Base-by-base conservation (phyloP, 2,888 invertebrate species). In the Erebia palarica region DNA sequence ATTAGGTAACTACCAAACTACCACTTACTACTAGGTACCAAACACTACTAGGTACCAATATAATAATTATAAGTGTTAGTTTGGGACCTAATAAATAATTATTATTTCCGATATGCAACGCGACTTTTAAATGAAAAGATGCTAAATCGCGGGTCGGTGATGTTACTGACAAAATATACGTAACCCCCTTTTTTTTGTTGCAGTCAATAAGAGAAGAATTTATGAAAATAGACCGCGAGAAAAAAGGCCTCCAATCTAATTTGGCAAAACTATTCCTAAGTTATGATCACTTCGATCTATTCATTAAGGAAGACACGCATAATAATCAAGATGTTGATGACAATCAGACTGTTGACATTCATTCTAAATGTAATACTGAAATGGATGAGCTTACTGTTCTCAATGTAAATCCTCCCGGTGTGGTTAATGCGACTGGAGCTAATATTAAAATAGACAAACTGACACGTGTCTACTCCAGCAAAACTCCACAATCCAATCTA, bases 241-340 rank as follows among this genome's bases (percentile, higher is more conserved):
- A 57, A n/a, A 10, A 4, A 10, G 55, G 55, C 3, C 18, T 66
- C 1, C 8, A 13, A 8, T 66, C 66, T 14, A 58, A 57, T 57
- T 44, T 66, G 9, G 57, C 10, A 4, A 44, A 57, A 18, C 16
- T 42, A 9, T 3, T 58, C 11, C 8, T 66, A n/a, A 44, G 14
- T 18, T 47, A 66, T 7, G 57, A 57, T 21, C 57, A 55, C 8
- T 66, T 44, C n/a, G 66, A 66, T 21, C 14, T 66, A 13, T 66
- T 16, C 13, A 66, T 66, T 10, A 42, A 42, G 42, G 65, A 65
- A 13, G 53, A 49, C 8, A 7, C 36, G 5, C 59, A 59, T 8
- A n/a, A 59, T 4, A 11, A 14, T 36, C 36, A 59, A 1, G 13
- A 59, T 1, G 11, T 18, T 27, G 21, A 14, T 14, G 27, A 58